phyloP scores from a whole-genome alignment of 1,140 invertebrate genomes.

The Drosophila tristis region DNA sequence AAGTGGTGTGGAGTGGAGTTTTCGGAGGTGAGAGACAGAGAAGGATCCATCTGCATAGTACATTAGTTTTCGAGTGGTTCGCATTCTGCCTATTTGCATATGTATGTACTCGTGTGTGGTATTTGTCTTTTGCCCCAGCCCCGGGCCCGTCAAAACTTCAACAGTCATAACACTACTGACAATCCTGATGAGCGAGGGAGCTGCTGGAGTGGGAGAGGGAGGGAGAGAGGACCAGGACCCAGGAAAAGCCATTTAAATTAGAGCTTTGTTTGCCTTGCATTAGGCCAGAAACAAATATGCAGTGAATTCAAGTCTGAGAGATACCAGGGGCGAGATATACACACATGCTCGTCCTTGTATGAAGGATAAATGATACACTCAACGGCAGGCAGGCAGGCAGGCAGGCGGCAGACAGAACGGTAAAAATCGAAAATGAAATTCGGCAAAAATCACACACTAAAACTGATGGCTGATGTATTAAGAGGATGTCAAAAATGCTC shows the following conservation, averaged over 20 bases:
- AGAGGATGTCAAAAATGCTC: conserved; percentile 24
- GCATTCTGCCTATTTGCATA: conserved; percentile 70
- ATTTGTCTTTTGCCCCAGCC: conserved; percentile 70
- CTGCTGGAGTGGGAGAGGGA: neutral
- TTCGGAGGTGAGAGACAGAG: conserved; percentile 15
- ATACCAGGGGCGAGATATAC: neutral
- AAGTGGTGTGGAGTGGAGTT: conserved; percentile 7
- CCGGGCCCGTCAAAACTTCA: conserved; percentile 65
- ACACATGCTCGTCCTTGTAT: neutral
- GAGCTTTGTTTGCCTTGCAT: conserved; percentile 76
- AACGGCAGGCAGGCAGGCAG: neutral
- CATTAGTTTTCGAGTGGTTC: conserved; percentile 75
- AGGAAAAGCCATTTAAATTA: conserved; percentile 74
- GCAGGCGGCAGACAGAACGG: conserved; percentile 8
- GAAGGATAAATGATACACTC: conserved; percentile 1
- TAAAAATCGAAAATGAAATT: conserved; percentile 30
- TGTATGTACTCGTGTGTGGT: conserved; percentile 32
- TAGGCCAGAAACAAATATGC: conserved; percentile 70
- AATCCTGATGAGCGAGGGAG: conserved; percentile 48
- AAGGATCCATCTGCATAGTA: conserved; percentile 57
- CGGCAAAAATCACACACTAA: conserved; percentile 20
- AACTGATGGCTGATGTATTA: conserved; percentile 20
- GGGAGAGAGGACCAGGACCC: no score
- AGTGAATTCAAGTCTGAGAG: conserved; percentile 25
- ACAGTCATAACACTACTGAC: conserved; percentile 72